phyloP scores from a whole-genome alignment of 2,797 vertebrate genomes.

The Enteromius thamalakanensis region DNA sequence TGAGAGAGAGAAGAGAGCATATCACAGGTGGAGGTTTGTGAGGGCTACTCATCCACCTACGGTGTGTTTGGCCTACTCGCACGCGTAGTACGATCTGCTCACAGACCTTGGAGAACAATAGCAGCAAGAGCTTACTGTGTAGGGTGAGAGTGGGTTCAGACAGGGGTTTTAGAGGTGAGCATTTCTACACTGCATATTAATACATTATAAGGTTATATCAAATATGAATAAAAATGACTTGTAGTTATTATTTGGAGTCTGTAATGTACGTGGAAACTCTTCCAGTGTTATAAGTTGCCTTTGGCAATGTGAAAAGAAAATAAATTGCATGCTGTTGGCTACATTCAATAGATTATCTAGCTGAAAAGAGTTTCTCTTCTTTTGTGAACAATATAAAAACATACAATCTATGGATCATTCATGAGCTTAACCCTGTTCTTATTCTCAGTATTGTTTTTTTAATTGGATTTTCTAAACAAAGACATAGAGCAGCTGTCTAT shows the following conservation, averaged over 20 bases:
- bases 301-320: neutral
- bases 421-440: neutral
- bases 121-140: neutral
- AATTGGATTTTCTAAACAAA: neutral
- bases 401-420: neutral
- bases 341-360: neutral
- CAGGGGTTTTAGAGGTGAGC: neutral
- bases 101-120: neutral
- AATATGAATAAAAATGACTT: neutral
- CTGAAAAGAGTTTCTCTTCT: neutral
- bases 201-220: neutral
- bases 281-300: neutral
- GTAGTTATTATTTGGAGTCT: neutral
- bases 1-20: neutral
- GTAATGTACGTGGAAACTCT: neutral
- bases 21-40: neutral
- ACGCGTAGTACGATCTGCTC: neutral
- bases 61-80: neutral
- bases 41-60: conserved; percentile 3
- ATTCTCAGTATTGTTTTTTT: neutral
- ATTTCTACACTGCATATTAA: neutral
- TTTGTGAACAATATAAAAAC: neutral
- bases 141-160: neutral
- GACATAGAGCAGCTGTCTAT: neutral
- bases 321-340: neutral